Base-by-base conservation (phyloP, 2,888 invertebrate genomes). In the Koerneria pararmatus region DNA sequence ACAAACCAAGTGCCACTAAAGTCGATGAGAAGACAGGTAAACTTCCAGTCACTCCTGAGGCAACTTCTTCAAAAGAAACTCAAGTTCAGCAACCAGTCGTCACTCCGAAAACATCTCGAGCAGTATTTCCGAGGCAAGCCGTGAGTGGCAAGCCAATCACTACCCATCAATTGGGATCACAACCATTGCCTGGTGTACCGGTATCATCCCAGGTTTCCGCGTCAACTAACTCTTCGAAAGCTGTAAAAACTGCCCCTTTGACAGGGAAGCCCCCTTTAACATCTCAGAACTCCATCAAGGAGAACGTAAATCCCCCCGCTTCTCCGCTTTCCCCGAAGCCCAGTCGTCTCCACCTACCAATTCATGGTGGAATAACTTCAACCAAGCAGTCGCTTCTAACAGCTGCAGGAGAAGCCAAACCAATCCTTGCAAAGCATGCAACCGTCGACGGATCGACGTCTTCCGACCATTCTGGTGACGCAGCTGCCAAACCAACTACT, bases 171-270 rank as follows among this genome's bases (percentile, higher is more conserved):
- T n/a, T 41, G 46, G 11, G n/a, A 11, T n/a, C 46, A n/a, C 46
- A 41, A n/a, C 46, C 46, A 41, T 15, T 11, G 46, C n/a, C 46
- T n/a, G n/a, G n/a, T n/a, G n/a, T n/a, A n/a, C n/a, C n/a, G n/a
- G n/a, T 59, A 37, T 34, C 63, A n/a, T 66, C 69, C 27, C 69
- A 66, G 32, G 66, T 66, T 54, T 62, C 66, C 41, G 67, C 66
- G 35, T 53, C 65, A 11, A 69, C 61, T 41, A 61, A 64, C 3
- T 57, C 67, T 4, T 19, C 67, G 2, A 22, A 64, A 22, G 58
- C 65, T 54, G 58, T 64, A 46, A 58, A 19, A 8, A 19, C 8
- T 41, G 41, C 11, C 41, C 11, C 41, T 19, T 8, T 19, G 8
- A 19, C 41, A 19, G 19, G 41, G 11, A 69, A 69, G 57, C 70